These are phyloP conservation scores for Helostoma temminkii DNA, from an alignment of 2,797 vertebrate species.

Conservation along the genomic window DNA sequence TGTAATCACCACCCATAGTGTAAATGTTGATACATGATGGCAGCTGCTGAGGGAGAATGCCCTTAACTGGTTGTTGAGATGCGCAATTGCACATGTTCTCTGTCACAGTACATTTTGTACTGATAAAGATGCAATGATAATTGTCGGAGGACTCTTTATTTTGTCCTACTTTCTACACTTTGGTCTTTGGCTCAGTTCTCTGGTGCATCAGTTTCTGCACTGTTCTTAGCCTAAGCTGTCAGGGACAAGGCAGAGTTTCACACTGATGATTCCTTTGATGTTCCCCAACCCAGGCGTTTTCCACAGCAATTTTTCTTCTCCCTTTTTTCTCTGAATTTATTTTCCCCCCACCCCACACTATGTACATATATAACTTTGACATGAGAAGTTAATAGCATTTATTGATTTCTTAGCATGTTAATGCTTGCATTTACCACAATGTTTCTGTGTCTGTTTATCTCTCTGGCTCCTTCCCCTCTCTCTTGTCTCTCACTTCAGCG, in stretches of 20 bases:
- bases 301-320: constrained; percentile 28
- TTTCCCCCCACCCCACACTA: constrained; percentile 12
- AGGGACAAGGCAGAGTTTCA: constrained; percentile 72
- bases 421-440: constrained; percentile 41
- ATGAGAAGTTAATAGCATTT: constrained; percentile 38
- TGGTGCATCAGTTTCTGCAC: constrained; percentile 64
- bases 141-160: constrained; percentile 59
- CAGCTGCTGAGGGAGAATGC: constrained; percentile 15
- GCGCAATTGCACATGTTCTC: constrained; percentile 21
- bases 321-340: constrained; percentile 31
- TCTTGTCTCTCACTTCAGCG: constrained; percentile 11
- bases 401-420: constrained; percentile 51
- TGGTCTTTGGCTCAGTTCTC: constrained; percentile 63
- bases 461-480: background rate
- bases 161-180: constrained; percentile 71
- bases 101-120: constrained; percentile 50
- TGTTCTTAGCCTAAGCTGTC: constrained; percentile 77
- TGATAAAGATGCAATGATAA: constrained; percentile 61
- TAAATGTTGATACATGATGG: constrained; percentile 49
- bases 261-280: constrained; percentile 76
- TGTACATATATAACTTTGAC: constrained; percentile 44
- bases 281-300: constrained; percentile 42
- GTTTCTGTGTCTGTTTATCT: background rate
- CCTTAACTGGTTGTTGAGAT: constrained; percentile 27
- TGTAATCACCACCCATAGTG: constrained; percentile 48